Conservation (phyloP, 2,888 invertebrate species). For the Ormyrus pomaceus region DNA sequence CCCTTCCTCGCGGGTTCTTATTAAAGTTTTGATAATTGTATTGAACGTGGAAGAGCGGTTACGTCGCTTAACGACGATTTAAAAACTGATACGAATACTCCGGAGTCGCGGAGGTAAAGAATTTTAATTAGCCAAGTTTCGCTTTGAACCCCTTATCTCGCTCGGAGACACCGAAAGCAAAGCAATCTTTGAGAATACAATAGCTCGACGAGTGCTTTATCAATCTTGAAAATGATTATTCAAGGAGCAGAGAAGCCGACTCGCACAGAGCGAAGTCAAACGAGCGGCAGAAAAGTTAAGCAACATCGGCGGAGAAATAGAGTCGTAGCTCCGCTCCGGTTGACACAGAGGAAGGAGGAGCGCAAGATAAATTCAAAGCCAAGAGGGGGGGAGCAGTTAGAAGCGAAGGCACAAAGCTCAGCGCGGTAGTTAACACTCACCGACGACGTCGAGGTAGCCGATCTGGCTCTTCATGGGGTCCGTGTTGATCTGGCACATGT, state of each 20-base stretch:
- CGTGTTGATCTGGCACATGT: constrained; percentile 87
- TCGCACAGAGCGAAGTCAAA: constrained; percentile 30
- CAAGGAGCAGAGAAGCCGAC: constrained; percentile 14
- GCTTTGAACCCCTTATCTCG: constrained; percentile 13
- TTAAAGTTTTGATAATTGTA: no score
- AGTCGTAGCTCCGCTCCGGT: not conserved
- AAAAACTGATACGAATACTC: no score
- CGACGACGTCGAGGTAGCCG: constrained; percentile 82
- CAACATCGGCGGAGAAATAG: not conserved
- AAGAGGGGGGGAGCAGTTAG: constrained; percentile 17
- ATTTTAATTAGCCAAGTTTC: constrained; percentile 18
- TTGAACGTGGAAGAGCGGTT: not conserved
- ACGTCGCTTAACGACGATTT: not conserved
- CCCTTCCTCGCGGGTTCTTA: no score
- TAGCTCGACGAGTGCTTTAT: constrained; percentile 20
- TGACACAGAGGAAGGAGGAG: no score
- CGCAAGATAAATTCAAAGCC: constrained; percentile 19
- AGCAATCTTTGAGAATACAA: constrained; percentile 9
- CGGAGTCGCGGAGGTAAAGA: not conserved
- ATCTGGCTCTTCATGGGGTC: constrained; percentile 86
- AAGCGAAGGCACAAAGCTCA: not conserved
- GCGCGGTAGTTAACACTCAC: constrained; percentile 74
- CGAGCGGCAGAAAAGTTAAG: constrained; percentile 27
- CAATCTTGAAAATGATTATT: constrained; percentile 29
- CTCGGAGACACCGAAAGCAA: not conserved